These are phyloP conservation scores for Thamnophis sirtalis DNA, from an alignment of 2,113 vertebrate genomes.

Conservation along the genomic window DNA sequence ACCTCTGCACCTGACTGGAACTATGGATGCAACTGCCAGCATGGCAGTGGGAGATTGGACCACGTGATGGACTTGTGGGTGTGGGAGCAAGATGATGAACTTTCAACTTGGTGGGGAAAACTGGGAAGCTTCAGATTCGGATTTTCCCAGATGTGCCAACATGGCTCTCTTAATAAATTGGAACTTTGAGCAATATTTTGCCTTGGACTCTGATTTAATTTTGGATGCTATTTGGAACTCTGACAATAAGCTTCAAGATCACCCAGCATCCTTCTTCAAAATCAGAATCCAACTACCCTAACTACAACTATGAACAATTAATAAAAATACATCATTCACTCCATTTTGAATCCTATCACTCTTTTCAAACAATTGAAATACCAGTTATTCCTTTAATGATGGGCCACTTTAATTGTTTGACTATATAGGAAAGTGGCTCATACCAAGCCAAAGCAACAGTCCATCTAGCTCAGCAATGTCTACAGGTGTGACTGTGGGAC, in stretches of 20 bases:
- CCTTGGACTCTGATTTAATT: no score
- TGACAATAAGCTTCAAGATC: background rate
- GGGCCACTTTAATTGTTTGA: background rate
- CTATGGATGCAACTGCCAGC: no score
- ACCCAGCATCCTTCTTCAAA: background rate
- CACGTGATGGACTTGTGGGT: no score
- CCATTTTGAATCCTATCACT: background rate
- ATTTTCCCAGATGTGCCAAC: no score
- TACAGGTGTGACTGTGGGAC: background rate
- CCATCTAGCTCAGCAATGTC: background rate
- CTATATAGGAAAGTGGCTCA: background rate
- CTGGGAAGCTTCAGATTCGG: no score
- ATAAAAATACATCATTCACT: background rate
- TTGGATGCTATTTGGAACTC: no score
- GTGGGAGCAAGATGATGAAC: no score
- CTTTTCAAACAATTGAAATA: background rate
- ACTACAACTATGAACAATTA: background rate
- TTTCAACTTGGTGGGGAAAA: no score
- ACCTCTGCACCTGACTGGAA: no score
- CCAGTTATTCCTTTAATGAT: background rate
- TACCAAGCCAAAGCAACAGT: background rate
- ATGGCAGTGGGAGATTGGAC: no score
- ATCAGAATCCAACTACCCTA: background rate
- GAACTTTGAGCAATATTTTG: no score
- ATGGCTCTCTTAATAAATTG: no score